phyloP scores from a whole-genome alignment of 2,888 invertebrate genomes.

The Morpho deidamia region DNA sequence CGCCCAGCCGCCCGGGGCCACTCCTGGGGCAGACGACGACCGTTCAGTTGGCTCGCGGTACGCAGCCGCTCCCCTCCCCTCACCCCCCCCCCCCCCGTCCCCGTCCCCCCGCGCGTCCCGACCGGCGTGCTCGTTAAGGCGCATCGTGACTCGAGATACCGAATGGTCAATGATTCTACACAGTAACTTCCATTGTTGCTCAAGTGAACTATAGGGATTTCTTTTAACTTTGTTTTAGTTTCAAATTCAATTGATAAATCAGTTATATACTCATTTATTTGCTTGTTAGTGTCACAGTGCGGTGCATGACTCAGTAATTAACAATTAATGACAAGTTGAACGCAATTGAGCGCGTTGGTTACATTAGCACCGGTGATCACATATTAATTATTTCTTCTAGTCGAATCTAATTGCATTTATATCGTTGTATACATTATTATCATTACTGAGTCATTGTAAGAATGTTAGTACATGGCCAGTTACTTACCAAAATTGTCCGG shows the following conservation, averaged over 20 bases:
- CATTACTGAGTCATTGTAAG: constrained; percentile 47
- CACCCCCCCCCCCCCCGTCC: constrained; percentile 14
- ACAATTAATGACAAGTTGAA: constrained; percentile 52
- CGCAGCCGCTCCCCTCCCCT: constrained; percentile 31
- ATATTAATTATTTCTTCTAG: constrained; percentile 37
- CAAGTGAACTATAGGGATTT: background rate
- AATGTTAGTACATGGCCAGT: constrained; percentile 34
- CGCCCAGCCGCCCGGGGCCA: constrained; percentile 32
- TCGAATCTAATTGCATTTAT: constrained; percentile 43
- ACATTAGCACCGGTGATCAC: constrained; percentile 42
- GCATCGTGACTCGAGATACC: constrained; percentile 5
- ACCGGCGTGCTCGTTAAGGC: constrained; percentile 4
- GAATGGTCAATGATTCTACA: background rate
- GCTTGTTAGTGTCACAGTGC: constrained; percentile 59
- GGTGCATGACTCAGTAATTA: constrained; percentile 62
- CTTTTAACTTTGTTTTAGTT: too few species aligned
- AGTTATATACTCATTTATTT: constrained; percentile 51
- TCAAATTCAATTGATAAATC: constrained; percentile 40
- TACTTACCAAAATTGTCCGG: constrained; percentile 91
- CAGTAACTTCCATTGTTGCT: constrained; percentile 39
- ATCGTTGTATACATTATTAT: constrained; percentile 22
- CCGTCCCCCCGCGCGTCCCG: constrained; percentile 5
- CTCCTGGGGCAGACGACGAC: constrained; percentile 73
- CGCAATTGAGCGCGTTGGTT: constrained; percentile 15
- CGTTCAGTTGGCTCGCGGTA: constrained; percentile 44